Percentiles rank a stretch among this genome's conserved stretches.
Conservation (phyloP, 2,113 vertebrate genomes). For the Lutjanus erythropterus region DNA sequence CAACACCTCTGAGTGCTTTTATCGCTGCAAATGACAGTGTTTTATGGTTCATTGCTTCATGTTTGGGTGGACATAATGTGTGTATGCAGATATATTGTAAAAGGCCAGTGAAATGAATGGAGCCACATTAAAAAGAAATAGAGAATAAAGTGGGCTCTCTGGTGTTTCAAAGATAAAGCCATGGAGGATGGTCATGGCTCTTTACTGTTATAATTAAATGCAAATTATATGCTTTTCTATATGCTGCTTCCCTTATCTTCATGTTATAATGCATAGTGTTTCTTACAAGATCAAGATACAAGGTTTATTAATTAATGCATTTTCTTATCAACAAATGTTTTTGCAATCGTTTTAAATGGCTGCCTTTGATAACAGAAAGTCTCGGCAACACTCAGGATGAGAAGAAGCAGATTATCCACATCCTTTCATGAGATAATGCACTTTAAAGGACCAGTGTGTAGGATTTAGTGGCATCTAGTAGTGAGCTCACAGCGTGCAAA, state of each 20-base stretch:
- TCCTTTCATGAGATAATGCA: neutral
- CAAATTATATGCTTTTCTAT: too few relatives aligned
- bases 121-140: neutral
- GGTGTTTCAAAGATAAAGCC: neutral
- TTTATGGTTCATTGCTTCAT: conserved; percentile 19
- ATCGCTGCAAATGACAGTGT: neutral
- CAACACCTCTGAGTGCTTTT: conserved; percentile 30
- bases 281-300: neutral
- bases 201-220: neutral
- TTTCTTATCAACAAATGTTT: neutral
- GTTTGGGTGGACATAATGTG: conserved; percentile 24
- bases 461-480: too few relatives aligned
- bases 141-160: neutral
- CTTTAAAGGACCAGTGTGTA: too few relatives aligned
- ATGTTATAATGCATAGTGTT: neutral
- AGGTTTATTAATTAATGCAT: neutral
- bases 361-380: neutral
- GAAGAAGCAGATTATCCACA: neutral
- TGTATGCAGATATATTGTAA: conserved; percentile 6
- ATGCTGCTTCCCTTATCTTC: too few relatives aligned
- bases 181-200: neutral
- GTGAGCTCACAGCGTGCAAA: too few relatives aligned
- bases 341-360: neutral
- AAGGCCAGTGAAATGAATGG: neutral
- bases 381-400: neutral